Evolutionary conservation across 2,888 invertebrate genomes (phyloP).

Genomic region (Brachyptera risi): DNA sequence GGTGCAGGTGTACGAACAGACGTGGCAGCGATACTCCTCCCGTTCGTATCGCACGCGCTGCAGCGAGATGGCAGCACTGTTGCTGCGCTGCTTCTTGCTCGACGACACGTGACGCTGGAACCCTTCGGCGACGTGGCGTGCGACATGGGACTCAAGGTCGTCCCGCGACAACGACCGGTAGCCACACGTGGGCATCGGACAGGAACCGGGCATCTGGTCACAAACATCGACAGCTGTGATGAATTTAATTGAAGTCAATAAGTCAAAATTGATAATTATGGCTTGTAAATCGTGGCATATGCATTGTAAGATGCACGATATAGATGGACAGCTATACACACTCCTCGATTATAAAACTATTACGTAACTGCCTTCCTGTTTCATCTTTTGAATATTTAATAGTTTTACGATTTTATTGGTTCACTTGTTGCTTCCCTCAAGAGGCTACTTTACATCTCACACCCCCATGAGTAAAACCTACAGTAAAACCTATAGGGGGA

Average conservation of each 20-base stretch:
- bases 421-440: no score
- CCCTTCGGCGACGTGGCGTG: constrained; percentile 46
- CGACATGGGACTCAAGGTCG: constrained; percentile 47
- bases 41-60: constrained; percentile 51
- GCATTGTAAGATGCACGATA: no score
- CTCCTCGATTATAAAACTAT: no score
- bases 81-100: constrained; percentile 3
- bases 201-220: constrained; percentile 25
- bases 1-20: constrained; percentile 54
- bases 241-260: not conserved
- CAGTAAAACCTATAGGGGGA: no score
- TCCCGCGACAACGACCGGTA: constrained; percentile 45
- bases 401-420: no score
- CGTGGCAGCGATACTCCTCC: constrained; percentile 52
- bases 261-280: not conserved
- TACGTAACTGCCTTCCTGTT: no score
- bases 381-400: no score
- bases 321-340: no score
- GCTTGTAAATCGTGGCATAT: not conserved
- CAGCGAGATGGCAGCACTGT: constrained; percentile 40
- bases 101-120: constrained; percentile 39
- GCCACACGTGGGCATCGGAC: constrained; percentile 36
- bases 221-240: not conserved
- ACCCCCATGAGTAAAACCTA: no score
- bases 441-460: no score